phyloP scores from a whole-genome alignment of 1,140 invertebrate species.

The Drosophila simulans region DNA sequence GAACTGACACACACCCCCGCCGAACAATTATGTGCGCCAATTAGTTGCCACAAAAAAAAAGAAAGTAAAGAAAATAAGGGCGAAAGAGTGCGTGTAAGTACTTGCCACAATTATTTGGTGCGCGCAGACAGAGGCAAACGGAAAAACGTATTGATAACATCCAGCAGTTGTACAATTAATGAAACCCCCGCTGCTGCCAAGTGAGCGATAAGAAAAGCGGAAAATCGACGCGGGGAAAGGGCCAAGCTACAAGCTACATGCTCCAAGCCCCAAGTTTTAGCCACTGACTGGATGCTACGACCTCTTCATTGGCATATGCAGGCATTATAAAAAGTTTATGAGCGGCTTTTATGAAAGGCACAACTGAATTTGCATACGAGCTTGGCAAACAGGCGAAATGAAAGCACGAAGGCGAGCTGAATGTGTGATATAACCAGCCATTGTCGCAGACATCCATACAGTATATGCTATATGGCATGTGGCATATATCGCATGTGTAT shows the following conservation, averaged over 20 bases:
- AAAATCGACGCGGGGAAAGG: neutral
- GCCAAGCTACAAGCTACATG: too few relatives aligned
- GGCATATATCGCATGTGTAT: too few relatives aligned
- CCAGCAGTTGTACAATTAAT: neutral
- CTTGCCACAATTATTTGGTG: constrained; percentile 54
- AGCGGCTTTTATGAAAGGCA: constrained; percentile 62
- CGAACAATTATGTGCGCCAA: constrained; percentile 67
- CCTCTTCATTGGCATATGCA: constrained; percentile 54
- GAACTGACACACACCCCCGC: neutral
- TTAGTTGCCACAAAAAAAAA: constrained; percentile 52
- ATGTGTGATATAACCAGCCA: constrained; percentile 29
- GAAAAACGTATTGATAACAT: too few relatives aligned
- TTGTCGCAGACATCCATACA: constrained; percentile 16
- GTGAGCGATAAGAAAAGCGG: constrained; percentile 6
- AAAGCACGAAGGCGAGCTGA: neutral
- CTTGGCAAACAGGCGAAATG: constrained; percentile 36
- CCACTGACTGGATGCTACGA: constrained; percentile 7
- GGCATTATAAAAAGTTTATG: constrained; percentile 63
- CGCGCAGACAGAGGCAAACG: too few relatives aligned
- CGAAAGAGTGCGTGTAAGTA: constrained; percentile 1
- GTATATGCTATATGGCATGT: neutral
- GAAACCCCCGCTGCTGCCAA: neutral
- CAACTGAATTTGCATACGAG: constrained; percentile 63
- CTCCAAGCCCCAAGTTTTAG: neutral
- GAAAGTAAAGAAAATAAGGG: too few relatives aligned